phyloP scores from a whole-genome alignment of 2,888 invertebrate species.

The Polyommatus icarus region DNA sequence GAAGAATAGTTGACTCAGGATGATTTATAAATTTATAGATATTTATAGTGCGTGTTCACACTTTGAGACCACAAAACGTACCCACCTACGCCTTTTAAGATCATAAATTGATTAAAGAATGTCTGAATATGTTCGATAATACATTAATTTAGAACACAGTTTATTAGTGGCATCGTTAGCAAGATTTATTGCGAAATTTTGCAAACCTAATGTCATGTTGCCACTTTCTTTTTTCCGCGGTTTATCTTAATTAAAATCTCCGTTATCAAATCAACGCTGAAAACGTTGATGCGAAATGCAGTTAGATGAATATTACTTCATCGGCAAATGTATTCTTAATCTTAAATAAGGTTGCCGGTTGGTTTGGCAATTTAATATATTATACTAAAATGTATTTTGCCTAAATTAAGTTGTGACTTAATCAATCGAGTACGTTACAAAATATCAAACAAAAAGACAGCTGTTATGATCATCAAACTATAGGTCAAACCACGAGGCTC shows the following conservation, averaged over 20 bases:
- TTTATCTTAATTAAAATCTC: slow-evolving; percentile 26
- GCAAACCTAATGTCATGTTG: slow-evolving; percentile 24
- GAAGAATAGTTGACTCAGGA: neutral
- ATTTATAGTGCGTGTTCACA: neutral
- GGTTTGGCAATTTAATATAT: no score
- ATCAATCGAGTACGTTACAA: neutral
- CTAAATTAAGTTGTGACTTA: neutral
- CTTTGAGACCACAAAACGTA: neutral
- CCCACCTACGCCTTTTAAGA: neutral
- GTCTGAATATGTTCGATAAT: slow-evolving; percentile 7
- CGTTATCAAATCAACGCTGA: slow-evolving; percentile 12
- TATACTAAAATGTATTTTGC: neutral
- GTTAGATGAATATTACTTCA: neutral
- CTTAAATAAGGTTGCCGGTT: no score
- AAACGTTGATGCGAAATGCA: neutral
- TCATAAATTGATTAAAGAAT: slow-evolving; percentile 12
- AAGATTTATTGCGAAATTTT: slow-evolving; percentile 29
- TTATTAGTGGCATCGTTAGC: slow-evolving; percentile 26
- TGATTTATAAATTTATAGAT: neutral
- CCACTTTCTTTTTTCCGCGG: neutral
- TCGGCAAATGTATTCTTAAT: neutral
- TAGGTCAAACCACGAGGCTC: neutral
- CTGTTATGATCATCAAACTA: neutral
- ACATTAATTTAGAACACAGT: slow-evolving; percentile 19
- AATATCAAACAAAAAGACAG: neutral